These are phyloP conservation scores for Callithrix jacchus DNA, from an alignment of 2,113 vertebrate genomes.

Conservation along the genomic window DNA sequence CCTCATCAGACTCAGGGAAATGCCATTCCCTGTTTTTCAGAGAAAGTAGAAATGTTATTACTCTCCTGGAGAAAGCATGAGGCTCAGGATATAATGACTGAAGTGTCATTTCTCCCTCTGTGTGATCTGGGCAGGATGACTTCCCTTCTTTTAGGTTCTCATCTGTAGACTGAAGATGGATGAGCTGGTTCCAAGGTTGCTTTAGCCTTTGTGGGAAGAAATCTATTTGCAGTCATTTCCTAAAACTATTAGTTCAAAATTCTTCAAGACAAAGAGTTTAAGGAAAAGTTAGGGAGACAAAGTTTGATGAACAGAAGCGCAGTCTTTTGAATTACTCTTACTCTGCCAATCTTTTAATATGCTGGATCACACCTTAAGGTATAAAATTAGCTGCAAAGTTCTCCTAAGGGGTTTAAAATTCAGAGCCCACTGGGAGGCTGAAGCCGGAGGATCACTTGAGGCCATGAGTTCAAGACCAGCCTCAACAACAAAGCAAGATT, in stretches of 20 bases:
- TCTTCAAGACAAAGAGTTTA: not conserved
- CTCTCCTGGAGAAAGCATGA: not conserved
- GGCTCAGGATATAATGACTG: not conserved
- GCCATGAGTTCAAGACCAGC: too few species aligned
- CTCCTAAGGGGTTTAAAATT: not conserved
- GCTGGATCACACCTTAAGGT: not conserved
- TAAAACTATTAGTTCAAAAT: not conserved
- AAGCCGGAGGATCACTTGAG: too few species aligned
- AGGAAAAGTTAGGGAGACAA: not conserved
- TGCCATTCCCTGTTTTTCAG: not conserved
- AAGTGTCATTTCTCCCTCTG: not conserved
- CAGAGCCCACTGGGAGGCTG: too few species aligned
- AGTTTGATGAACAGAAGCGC: not conserved
- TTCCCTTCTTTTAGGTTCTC: not conserved
- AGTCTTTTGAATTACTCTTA: not conserved
- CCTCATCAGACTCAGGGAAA: not conserved
- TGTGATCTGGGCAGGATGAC: not conserved
- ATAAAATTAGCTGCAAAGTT: constrained; percentile 19
- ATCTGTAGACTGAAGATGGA: not conserved
- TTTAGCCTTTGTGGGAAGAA: not conserved
- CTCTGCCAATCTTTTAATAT: not conserved
- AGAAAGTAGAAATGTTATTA: not conserved
- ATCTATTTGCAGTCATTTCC: not conserved
- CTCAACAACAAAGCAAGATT: too few species aligned
- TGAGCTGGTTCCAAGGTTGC: not conserved